Evolutionary conservation across 2,888 invertebrate species (phyloP), one percentile per base, ranked within the genome.

Genomic region (Amiota communis): DNA sequence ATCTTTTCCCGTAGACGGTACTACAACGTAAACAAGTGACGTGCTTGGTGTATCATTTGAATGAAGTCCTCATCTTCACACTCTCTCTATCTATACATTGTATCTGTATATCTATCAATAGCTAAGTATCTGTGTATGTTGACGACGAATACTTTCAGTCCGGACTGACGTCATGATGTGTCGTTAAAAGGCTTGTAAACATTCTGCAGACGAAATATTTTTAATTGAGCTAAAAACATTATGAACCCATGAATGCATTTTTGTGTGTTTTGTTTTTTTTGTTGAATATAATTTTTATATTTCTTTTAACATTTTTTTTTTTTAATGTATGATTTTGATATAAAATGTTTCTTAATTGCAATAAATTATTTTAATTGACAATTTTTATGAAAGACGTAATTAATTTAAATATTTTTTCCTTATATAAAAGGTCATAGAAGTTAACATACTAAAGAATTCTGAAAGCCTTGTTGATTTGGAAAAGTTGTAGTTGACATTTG

Each of bases 281-380:
- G 1, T 49, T 36, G 13, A 13, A 36, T 36, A 12, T 46, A 23
- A 51, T 53, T n/a, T 20, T 59, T 17, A 36, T 12, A 13, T 15
- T 8, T 53, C n/a, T 47, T 47, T 64, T 47, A 51, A 59, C 12
- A 59, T 4, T 51, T 51, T 59, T n/a, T 20, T 59, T 59, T n/a
- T n/a, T n/a, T 57, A 23, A 51, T 13, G 13, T 51, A 13, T 20
- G 53, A 6, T 36, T 36, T 59, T 20, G 59, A 20, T 17, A 48
- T 48, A n/a, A 64, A 36, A 46, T 46, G 64, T 47, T 36, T 51
- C 23, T 20, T 17, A 17, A 59, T 68, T 68, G 51, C 51, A 10
- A 68, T 68, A 51, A 68, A 68, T 68, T 23, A 68, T 51, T 68
- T 68, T 68, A 68, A 68, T 68, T 68, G 67, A 23, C 67, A 23